Base-by-base conservation (phyloP, 1,140 invertebrate species). In the Coelopa frigida region DNA sequence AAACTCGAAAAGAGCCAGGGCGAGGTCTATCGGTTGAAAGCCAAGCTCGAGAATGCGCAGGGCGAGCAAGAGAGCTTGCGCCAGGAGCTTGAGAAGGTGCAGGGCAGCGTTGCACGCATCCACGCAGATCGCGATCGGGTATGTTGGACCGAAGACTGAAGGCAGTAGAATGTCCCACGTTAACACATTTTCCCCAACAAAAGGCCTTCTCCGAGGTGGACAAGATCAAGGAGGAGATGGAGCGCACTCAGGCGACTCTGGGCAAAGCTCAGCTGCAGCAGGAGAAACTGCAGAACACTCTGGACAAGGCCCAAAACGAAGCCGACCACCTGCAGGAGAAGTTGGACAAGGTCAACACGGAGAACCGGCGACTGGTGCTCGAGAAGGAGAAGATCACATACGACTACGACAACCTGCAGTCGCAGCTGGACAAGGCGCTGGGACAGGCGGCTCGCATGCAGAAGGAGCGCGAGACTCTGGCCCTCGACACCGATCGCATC, bases 1-100 rank as follows among this genome's bases (percentile, higher is more conserved):
- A 94, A 94, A 72, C 72, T 91, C 33, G 88, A 92, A 70, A 92
- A 94, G 72, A 90, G 88, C 39, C 91, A 94, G 70, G 90, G 90
- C 41, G 92, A 95, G 70, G 90, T 95, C 11, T 94, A 94, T 63
- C 78, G 90, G 59, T 76, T 94, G 46, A 94, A 94, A 71, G 91
- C 91, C 11, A 85, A 90, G 65, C 73, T 95, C 56, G 92, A 94
- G 74, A 94, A 94, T 72, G 89, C 90, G 61, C 89, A 94, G 73
- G 85, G 85, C 43, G 91, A 95, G 72, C 88, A 91, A 60, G 89
- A 94, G 58, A 92, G 85, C 63, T 72, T 94, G 41, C 86, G 90
- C 40, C 90, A 94, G 59, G 90, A 94, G 71, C 84, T 91, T 59
- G 90, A 92, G 61, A 77, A 87, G 63, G 58, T 56, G 23, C 67